These are phyloP conservation scores for Lithophane socia DNA, from an alignment of 2,888 invertebrate genomes.

Conservation along the genomic window DNA sequence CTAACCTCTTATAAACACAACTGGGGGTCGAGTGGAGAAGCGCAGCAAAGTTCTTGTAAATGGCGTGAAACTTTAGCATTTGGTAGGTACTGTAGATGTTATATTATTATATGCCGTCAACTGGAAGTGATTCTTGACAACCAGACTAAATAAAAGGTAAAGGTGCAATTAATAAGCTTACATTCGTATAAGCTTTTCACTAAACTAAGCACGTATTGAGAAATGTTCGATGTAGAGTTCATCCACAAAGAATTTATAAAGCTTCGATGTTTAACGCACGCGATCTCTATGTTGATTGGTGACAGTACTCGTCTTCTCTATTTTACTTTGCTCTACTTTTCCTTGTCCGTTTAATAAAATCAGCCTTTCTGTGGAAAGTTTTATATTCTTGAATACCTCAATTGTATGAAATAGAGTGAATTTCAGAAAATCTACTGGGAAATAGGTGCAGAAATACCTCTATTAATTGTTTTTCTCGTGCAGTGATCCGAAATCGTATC, in stretches of 20 bases:
- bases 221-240: neutral
- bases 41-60: conserved; percentile 45
- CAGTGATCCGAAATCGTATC: conserved; percentile 58
- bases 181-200: conserved; percentile 16
- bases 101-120: conserved; percentile 20
- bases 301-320: conserved; percentile 25
- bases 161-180: neutral
- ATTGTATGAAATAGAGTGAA: conserved; percentile 17
- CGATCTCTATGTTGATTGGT: conserved; percentile 12
- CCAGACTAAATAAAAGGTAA: too few species aligned
- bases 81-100: conserved; percentile 8
- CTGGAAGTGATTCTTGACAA: conserved; percentile 36
- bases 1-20: conserved; percentile 29
- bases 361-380: conserved; percentile 18
- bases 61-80: conserved; percentile 48
- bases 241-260: neutral
- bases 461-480: conserved; percentile 47
- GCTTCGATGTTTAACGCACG: conserved; percentile 13
- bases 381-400: conserved; percentile 7
- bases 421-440: conserved; percentile 25
- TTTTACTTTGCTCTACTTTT: conserved; percentile 37
- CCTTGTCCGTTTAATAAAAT: conserved; percentile 7
- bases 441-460: conserved; percentile 23
- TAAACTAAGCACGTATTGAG: conserved; percentile 10
- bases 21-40: conserved; percentile 40